Evolutionary conservation across 2,113 vertebrate genomes (phyloP), one percentile per base, ranked within the genome.

Genomic region (Leptobrachium leishanense): DNA sequence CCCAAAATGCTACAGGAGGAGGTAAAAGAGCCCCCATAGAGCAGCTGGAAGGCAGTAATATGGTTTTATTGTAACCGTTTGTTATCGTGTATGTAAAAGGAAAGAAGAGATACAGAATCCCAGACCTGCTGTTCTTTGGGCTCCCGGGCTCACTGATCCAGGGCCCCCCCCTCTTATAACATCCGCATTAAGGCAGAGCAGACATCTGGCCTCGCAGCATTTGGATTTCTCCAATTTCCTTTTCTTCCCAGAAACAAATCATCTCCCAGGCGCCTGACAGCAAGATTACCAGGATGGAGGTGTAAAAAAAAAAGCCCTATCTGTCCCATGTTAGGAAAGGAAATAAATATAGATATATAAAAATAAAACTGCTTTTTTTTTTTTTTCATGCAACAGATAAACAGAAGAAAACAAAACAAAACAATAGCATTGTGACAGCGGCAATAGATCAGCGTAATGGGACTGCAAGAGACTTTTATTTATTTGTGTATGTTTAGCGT

Each of bases 381-480:
- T 65, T 68, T 74, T 65, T 74, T 68, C 54, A 62, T 12, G 31
- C 41, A 46, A 7, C 12, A 50, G 53, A 81, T 62, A 81, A 68
- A 74, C 44, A 81, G 72, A n/a, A 71, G 46, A 20, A 43, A 57
- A 77, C 5, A 15, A 71, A n/a, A 43, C 20, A 57, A 77, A 80
- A 80, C 50, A 59, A 74, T 46, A 81, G 65, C 12, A 81, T 55
- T 62, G 53, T 81, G 78, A 81, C 71, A 81, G 53, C 50, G 78
- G 64, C 71, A 74, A 81, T 74, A 81, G 78, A 81, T 81, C 78
- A 81, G 65, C n/a, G 43, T 81, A 81, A 81, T 74, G 64, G 78
- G 53, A 68, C 43, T 40, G 72, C 41, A 68, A 41, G 42, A 74
- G 72, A 73, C 55, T 68, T 68, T 44, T 74, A 68, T 68, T 74